These are phyloP conservation scores for Brachionus koreanus DNA, from an alignment of 1,140 invertebrate species.

Conservation along the genomic window DNA sequence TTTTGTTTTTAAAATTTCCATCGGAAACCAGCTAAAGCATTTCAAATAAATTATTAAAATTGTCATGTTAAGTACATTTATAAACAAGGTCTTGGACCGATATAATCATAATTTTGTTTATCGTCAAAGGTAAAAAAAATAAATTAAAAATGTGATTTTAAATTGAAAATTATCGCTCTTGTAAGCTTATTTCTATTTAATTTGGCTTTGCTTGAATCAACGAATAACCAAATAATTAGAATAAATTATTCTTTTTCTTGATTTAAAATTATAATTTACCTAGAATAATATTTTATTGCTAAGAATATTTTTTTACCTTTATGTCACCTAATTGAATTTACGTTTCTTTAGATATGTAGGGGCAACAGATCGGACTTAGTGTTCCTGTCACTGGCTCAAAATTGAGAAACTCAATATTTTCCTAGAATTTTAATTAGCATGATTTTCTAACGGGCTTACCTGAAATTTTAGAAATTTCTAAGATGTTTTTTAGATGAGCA, in stretches of 20 bases:
- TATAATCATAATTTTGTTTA: constrained; percentile 34
- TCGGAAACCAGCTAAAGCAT: neutral
- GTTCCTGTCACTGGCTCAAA: neutral
- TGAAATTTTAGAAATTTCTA: neutral
- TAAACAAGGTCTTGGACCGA: neutral
- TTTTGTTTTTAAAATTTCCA: neutral
- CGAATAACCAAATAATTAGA: constrained; percentile 33
- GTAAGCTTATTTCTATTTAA: neutral
- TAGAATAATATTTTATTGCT: neutral
- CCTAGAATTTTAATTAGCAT: neutral
- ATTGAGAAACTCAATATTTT: neutral
- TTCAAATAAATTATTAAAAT: constrained; percentile 22
- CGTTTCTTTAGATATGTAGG: neutral
- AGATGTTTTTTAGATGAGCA: constrained; percentile 1
- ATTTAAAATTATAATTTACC: constrained; percentile 29
- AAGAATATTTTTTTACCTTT: neutral
- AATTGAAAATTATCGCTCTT: neutral
- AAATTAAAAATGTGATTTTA: constrained; percentile 36
- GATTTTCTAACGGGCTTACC: neutral
- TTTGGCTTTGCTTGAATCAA: neutral
- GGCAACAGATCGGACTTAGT: neutral
- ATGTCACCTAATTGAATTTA: constrained; percentile 9
- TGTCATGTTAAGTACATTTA: neutral
- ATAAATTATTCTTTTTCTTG: constrained; percentile 21
- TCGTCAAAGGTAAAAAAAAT: constrained; percentile 17